Base-by-base conservation (phyloP, 2,888 invertebrate genomes). In the Apamea epomidion region DNA sequence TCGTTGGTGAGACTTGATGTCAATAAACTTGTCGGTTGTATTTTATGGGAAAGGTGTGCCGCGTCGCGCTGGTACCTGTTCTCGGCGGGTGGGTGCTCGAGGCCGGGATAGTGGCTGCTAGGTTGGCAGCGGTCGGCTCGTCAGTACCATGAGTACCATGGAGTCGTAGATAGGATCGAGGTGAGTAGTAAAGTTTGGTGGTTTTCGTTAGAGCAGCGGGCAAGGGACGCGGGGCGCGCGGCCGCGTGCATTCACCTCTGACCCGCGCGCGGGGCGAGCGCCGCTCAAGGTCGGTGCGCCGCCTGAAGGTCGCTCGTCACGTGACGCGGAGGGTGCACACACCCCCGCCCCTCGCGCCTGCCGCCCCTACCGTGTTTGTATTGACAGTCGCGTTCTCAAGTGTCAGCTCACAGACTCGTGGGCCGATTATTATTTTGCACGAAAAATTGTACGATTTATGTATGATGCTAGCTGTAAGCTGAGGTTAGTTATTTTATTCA, bases 11-110 rank as follows among this genome's bases (percentile, higher is more conserved):
- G 95, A 94, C 93, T 96, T 92, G 95, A 96, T 97, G 97, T 97
- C 97, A 96, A 97, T 97, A 97, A 97, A 97, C 96, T 96, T 96
- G 95, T 95, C 95, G 95, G 95, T 95, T 95, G 95, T 95, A 95
- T 96, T 96, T 96, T 96, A 96, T 96, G 96, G 95, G 96, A 96
- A 96, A 96, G 97, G 97, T 96, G 97, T 96, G 96, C 95, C 96
- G 96, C 96, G 95, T 94, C 94, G 94, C 91, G 88, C 90, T 93
- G 91, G 93, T 96, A 96, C 96, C 96, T 96, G 97, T 95, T 94
- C 92, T 93, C 92, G 93, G 90, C 92, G 93, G 93, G 92, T 93
- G 94, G 94, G 93, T 93, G 94, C 92, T 93, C 91, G 93, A 93
- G 91, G 92, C 89, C 91, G 90, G 93, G 93, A 92, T 92, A 93